Base-by-base conservation (phyloP, 2,113 vertebrate genomes). In the Pterophyllum scalare region DNA sequence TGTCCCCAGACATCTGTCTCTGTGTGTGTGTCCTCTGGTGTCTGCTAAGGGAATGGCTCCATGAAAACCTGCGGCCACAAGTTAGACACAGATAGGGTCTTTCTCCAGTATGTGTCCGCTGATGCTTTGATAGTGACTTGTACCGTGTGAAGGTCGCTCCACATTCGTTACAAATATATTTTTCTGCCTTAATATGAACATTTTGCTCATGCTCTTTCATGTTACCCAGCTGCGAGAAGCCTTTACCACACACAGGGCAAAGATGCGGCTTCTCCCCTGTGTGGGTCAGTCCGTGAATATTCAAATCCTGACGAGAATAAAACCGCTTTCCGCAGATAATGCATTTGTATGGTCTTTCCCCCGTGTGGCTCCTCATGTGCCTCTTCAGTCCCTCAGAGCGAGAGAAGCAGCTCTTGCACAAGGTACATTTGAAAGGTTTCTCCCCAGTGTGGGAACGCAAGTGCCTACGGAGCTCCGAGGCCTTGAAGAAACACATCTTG, bases 191-290 rank as follows among this genome's bases (percentile, higher is more conserved):
- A 8, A 91, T 84, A 5, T 95, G 94, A 24, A 95, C 93, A 4
- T 91, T 93, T 26, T 93, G 92, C 46, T 93, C 90, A 2, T 95
- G 94, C 24, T 93, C 94, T 38, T 86, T 93, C 94, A 95, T 94
- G 85, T 95, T 95, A 46, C 94, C 94, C 31, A 93, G 84, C 85
- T 95, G 94, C 0, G 94, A 93, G 75, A 95, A 95, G 57, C 94
- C 91, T 88, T 95, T 95, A 0, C 94, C 94, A 3, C 94, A 95
- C 79, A 95, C 85, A 0, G 92, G 89, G 80, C 94, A 95, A 6
- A 92, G 80, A 43, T 95, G 91, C 0, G 94, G 94, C 56, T 94
- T 95, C 87, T 93, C 92, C 0, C 94, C 94, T 0, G 94, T 93
- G 85, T 95, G 94, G 43, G 65, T 94, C 82, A 93, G 58, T 0